Conservation (phyloP, 2,797 vertebrate genomes). For the Podarcis lilfordi region DNA sequence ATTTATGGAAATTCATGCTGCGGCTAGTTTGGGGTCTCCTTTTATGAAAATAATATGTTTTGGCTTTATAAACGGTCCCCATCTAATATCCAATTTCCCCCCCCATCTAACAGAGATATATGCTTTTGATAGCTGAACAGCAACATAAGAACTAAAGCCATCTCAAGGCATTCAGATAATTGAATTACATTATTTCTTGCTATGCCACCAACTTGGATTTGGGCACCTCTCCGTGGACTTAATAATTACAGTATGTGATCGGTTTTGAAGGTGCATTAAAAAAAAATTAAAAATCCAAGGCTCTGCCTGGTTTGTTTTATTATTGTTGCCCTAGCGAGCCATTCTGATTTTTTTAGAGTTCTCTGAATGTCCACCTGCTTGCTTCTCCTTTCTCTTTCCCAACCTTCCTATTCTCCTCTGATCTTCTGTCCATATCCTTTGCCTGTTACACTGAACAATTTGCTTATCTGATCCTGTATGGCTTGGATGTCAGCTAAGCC, state of each 20-base stretch:
- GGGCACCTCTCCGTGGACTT: conserved; percentile 63
- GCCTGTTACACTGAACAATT: background rate
- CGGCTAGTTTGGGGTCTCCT: conserved; percentile 77
- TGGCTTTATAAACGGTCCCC: conserved; percentile 77
- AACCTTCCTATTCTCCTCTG: background rate
- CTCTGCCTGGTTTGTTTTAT: conserved; percentile 15
- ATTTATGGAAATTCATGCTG: conserved; percentile 77
- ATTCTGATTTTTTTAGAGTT: conserved; percentile 18
- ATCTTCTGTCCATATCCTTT: background rate
- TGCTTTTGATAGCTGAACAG: conserved; percentile 64
- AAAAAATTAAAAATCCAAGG: background rate
- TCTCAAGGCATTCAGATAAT: conserved; percentile 77
- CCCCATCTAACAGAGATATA: conserved; percentile 67
- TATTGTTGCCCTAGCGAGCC: conserved; percentile 32
- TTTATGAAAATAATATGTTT: conserved; percentile 75
- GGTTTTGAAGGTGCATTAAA: conserved; percentile 47
- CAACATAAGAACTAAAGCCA: conserved; percentile 63
- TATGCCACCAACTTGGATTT: conserved; percentile 37
- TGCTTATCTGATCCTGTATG: background rate
- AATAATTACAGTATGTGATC: conserved; percentile 28
- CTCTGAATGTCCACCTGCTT: background rate
- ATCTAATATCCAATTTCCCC: conserved; percentile 70
- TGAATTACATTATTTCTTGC: conserved; percentile 70
- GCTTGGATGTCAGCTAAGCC: background rate
- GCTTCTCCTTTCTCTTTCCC: too few relatives aligned